phyloP scores from a whole-genome alignment of 2,797 vertebrate species.

The Rhynchonycteris naso region DNA sequence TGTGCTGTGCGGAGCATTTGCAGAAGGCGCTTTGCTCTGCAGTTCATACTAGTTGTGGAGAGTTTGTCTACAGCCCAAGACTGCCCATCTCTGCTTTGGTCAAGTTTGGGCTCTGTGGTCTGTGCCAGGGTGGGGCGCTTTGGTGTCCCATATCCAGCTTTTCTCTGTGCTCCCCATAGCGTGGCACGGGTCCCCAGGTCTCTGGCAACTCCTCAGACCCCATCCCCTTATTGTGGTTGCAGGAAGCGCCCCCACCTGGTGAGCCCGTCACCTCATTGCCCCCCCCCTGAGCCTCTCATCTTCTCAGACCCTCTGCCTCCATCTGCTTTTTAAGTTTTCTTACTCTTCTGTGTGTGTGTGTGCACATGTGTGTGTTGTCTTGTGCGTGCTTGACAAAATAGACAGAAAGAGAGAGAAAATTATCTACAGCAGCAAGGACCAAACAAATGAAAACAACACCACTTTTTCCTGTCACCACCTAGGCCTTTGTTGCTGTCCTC shows the following conservation, averaged over 20 bases:
- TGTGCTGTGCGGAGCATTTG: too few relatives aligned
- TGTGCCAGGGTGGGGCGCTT: not conserved
- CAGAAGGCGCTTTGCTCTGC: not conserved
- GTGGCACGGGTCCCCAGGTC: fast-evolving
- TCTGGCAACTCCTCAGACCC: not conserved
- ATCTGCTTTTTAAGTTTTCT: not conserved
- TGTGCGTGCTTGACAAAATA: not conserved
- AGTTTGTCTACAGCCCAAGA: not conserved
- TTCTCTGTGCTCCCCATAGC: not conserved
- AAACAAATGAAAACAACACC: not conserved
- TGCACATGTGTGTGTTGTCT: not conserved
- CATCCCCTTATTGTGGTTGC: fast-evolving
- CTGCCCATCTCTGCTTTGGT: not conserved
- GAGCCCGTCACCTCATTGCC: not conserved
- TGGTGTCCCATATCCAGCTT: not conserved
- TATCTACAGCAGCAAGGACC: not conserved
- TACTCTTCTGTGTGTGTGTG: not conserved
- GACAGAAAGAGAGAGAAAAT: too few relatives aligned
- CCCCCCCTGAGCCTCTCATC: too few relatives aligned
- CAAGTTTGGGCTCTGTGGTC: not conserved
- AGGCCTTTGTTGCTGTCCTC: not conserved
- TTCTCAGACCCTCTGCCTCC: not conserved
- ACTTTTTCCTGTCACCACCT: not conserved
- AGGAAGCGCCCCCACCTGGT: not conserved
- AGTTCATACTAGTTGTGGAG: too few relatives aligned